These are phyloP conservation scores for Epistrophella euchroma DNA, from an alignment of 2,888 invertebrate genomes.

Conservation along the genomic window DNA sequence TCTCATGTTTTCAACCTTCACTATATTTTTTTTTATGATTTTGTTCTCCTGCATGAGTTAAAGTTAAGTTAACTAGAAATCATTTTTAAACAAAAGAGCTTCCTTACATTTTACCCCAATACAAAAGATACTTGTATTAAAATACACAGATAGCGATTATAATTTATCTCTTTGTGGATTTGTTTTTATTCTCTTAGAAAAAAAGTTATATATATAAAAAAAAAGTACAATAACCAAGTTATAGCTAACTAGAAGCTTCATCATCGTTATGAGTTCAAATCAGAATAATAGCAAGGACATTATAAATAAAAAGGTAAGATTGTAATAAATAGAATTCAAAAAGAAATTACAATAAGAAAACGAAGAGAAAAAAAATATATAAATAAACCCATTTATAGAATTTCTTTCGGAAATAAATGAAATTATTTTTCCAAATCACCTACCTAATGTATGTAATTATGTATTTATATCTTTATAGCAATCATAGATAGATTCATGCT, in stretches of 20 bases:
- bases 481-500: neutral
- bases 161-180: neutral
- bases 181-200: neutral
- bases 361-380: neutral
- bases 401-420: constrained; percentile 13
- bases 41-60: neutral
- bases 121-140: neutral
- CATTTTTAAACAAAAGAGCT: neutral
- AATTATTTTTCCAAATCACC: constrained; percentile 3
- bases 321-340: constrained; percentile 15
- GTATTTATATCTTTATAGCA: neutral
- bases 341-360: neutral
- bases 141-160: neutral
- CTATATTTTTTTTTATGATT: neutral
- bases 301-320: constrained; percentile 7
- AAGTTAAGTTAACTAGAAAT: neutral
- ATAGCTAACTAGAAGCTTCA: neutral
- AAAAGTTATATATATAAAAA: neutral
- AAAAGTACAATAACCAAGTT: neutral
- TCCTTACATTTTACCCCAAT: neutral
- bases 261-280: neutral
- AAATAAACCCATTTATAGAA: neutral
- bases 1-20: neutral
- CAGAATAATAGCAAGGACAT: constrained; percentile 16
- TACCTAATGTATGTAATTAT: neutral